Evolutionary conservation across 2,113 vertebrate genomes (phyloP).

Genomic region (Proterorhinus semilunaris): DNA sequence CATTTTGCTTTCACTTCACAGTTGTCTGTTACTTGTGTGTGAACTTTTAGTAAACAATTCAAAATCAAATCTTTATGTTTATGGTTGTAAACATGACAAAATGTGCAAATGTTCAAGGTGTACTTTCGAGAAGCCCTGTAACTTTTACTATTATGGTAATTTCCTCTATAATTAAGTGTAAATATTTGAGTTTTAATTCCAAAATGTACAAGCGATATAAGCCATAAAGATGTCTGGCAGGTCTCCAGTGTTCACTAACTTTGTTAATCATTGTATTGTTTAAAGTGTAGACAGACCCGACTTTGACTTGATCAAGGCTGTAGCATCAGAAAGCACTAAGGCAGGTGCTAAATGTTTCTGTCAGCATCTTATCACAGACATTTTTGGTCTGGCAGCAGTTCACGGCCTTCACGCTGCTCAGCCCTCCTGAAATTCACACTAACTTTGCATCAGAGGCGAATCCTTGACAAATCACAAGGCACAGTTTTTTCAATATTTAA

Average conservation of each 20-base stretch:
- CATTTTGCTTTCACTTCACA: too few species aligned
- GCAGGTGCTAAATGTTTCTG: constrained; percentile 73
- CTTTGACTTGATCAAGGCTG: constrained; percentile 27
- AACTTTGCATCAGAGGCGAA: neutral
- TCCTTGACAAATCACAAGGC: neutral
- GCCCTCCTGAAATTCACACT: constrained; percentile 38
- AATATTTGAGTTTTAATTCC: too few species aligned
- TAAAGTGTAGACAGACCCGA: neutral
- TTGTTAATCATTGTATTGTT: neutral
- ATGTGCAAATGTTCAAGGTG: too few species aligned
- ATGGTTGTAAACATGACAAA: too few species aligned
- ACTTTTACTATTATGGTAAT: too few species aligned
- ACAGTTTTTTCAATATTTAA: neutral
- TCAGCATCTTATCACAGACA: constrained; percentile 63
- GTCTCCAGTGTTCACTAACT: neutral
- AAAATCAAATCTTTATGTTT: too few species aligned
- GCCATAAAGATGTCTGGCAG: too few species aligned
- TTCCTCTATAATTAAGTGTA: too few species aligned
- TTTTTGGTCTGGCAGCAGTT: constrained; percentile 58
- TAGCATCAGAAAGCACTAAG: constrained; percentile 18
- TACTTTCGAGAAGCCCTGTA: too few species aligned
- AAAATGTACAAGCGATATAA: too few species aligned
- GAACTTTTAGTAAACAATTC: too few species aligned
- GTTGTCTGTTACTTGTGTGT: too few species aligned
- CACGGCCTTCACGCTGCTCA: constrained; percentile 58